Evolutionary conservation across 2,797 vertebrate species (phyloP).

Genomic region (Cyprinodon diabolis): DNA sequence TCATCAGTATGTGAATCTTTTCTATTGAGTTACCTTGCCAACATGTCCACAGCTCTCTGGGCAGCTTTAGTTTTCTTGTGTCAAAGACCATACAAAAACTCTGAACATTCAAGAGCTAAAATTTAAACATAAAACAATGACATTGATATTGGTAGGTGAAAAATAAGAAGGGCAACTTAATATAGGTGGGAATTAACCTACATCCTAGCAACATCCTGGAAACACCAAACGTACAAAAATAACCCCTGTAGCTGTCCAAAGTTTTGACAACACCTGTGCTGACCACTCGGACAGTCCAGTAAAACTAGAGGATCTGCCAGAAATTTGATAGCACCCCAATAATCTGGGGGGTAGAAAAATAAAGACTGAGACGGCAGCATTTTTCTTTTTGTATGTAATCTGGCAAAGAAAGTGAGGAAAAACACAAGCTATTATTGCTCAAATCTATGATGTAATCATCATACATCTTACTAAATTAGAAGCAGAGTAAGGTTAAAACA

Average conservation of each 20-base stretch:
- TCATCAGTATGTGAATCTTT: background rate
- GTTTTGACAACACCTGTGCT: constrained; percentile 65
- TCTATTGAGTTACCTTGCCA: constrained; percentile 74
- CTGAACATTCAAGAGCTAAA: constrained; percentile 81
- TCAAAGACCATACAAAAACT: constrained; percentile 71
- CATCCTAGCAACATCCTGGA: constrained; percentile 65
- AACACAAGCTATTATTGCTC: background rate
- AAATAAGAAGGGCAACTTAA: constrained; percentile 43
- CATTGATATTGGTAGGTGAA: constrained; percentile 36
- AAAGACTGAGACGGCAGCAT: constrained; percentile 12
- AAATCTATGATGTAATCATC: constrained; percentile 7
- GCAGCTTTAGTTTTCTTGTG: constrained; percentile 78
- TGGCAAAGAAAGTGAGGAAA: constrained; percentile 7
- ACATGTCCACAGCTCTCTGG: constrained; percentile 74
- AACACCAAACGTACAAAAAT: constrained; percentile 75
- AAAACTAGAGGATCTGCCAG: constrained; percentile 31
- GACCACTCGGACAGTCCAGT: constrained; percentile 31
- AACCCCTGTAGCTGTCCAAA: constrained; percentile 57
- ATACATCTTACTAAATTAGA: constrained; percentile 4
- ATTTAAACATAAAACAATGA: constrained; percentile 28
- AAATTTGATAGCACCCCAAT: constrained; percentile 35
- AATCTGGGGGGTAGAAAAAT: constrained; percentile 16
- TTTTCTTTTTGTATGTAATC: constrained; percentile 25
- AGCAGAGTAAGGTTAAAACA: constrained; percentile 18
- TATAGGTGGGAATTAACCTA: constrained; percentile 50